Percentiles rank a stretch among this genome's conserved stretches.
These are phyloP conservation scores for Ophion ellenae DNA, from an alignment of 2,888 invertebrate species.

Conservation along the genomic window DNA sequence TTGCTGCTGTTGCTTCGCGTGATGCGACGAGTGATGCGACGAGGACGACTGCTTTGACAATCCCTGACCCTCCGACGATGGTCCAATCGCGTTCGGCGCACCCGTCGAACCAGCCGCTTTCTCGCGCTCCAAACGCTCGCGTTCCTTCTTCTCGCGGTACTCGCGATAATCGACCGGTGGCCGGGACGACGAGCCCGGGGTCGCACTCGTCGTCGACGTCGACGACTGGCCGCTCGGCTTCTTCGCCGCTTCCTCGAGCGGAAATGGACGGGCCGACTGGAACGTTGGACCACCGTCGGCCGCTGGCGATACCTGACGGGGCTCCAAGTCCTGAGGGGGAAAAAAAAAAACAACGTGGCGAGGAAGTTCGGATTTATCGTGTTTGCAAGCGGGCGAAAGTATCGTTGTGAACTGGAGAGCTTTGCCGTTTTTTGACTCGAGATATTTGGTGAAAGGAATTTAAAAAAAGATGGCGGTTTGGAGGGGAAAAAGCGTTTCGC, in stretches of 20 bases:
- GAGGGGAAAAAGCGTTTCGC: background rate
- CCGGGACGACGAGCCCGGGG: slow-evolving; percentile 78
- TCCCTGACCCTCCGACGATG: background rate
- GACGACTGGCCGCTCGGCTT: slow-evolving; percentile 77
- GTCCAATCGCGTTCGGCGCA: background rate
- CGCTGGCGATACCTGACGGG: slow-evolving; percentile 79
- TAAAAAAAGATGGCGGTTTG: background rate
- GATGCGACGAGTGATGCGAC: slow-evolving; percentile 77
- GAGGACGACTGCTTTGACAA: slow-evolving; percentile 35
- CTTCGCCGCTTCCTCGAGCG: slow-evolving; percentile 76
- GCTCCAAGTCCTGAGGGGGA: slow-evolving; percentile 77
- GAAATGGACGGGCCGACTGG: slow-evolving; percentile 76
- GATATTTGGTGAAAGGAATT: too few relatives aligned
- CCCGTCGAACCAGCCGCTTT: slow-evolving; percentile 75
- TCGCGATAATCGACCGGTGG: slow-evolving; percentile 86
- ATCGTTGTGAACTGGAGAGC: background rate
- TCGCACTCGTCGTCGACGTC: slow-evolving; percentile 69
- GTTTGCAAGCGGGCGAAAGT: background rate
- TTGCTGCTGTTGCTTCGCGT: slow-evolving; percentile 76
- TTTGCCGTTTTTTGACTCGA: too few relatives aligned
- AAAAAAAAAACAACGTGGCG: background rate
- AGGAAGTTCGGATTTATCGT: background rate
- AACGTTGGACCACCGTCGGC: slow-evolving; percentile 74
- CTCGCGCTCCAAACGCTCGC: slow-evolving; percentile 87
- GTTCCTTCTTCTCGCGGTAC: slow-evolving; percentile 87